Base-by-base conservation (phyloP, 2,888 invertebrate genomes). In the Penaeus monodon region DNA sequence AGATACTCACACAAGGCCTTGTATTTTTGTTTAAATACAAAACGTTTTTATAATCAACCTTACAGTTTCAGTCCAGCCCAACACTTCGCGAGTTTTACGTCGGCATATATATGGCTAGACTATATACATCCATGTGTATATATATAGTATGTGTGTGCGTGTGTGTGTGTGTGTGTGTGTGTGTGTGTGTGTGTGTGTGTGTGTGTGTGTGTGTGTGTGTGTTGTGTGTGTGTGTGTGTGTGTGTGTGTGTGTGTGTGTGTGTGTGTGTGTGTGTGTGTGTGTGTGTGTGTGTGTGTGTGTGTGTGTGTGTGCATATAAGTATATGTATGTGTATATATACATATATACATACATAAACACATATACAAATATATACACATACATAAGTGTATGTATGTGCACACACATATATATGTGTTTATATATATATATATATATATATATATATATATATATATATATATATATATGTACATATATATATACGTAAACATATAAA, bases 271-370 rank as follows among this genome's bases (percentile, higher is more conserved):
- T 49, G 14, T 49, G 10, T 44, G 10, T 79, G 14, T 79, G 44
- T 49, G 44, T 79, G 44, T 79, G 44, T 79, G 44, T 57, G 44
- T 79, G 44, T 79, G 44, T 79, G 44, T 79, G 44, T 38, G 44
- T 79, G 44, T 79, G 44, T 79, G 49, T 79, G 49, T 79, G 49
- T 79, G 49, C 44, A 38, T 38, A 38, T 79, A 38, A 4, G 49
- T 57, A 38, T 38, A 38, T 79, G 49, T 57, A 38, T 57, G 44
- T 22, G 63, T 63, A 38, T 63, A 79, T n/a, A 57, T 63, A 20
- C 10, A 68, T 29, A 68, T 29, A 68, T 29, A 4, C 1, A 12
- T 29, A 4, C 10, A 68, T 29, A 4, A 10, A 12, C 10, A 4
- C 10, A 68, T 29, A 4, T 29, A 68, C 10, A 4, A 7, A 68